Evolutionary conservation across 1,140 invertebrate genomes (phyloP).

Genomic region (Pseudomyrmex cubaensis): DNA sequence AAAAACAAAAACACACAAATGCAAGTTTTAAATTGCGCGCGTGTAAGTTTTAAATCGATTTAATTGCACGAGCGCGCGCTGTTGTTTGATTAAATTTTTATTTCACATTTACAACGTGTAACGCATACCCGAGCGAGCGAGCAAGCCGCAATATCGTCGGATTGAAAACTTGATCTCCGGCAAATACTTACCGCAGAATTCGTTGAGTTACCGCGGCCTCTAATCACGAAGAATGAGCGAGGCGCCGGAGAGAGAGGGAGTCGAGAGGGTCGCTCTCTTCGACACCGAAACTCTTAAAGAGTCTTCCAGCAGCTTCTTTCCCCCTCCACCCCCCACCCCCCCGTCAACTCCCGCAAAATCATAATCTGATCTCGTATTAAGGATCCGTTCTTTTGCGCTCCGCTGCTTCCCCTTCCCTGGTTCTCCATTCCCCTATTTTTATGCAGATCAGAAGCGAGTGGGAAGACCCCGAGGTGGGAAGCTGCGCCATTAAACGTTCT

Average conservation of each 20-base stretch:
- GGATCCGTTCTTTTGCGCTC: constrained; percentile 73
- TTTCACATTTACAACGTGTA: not conserved
- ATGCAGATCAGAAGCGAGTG: constrained; percentile 83
- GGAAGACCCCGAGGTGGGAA: constrained; percentile 81
- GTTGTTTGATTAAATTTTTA: constrained; percentile 14
- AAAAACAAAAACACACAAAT: too few relatives aligned
- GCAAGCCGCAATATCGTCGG: not conserved
- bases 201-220: constrained; percentile 13
- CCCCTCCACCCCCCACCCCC: not conserved
- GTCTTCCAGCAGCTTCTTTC: constrained; percentile 61
- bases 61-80: not conserved
- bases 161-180: constrained; percentile 7
- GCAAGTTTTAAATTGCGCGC: too few relatives aligned
- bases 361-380: constrained; percentile 85
- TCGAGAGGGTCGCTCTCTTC: constrained; percentile 29
- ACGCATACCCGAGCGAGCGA: not conserved
- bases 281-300: constrained; percentile 65
- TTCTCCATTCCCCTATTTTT: constrained; percentile 80
- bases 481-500: constrained; percentile 83
- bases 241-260: not conserved
- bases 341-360: constrained; percentile 79
- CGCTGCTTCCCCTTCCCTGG: constrained; percentile 56
- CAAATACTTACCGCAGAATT: constrained; percentile 6
- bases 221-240: constrained; percentile 33
- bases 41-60: too few relatives aligned